Percentiles rank a stretch among this genome's conserved stretches.
Conservation (phyloP, 2,113 vertebrate species). For the Tragelaphus scriptus region DNA sequence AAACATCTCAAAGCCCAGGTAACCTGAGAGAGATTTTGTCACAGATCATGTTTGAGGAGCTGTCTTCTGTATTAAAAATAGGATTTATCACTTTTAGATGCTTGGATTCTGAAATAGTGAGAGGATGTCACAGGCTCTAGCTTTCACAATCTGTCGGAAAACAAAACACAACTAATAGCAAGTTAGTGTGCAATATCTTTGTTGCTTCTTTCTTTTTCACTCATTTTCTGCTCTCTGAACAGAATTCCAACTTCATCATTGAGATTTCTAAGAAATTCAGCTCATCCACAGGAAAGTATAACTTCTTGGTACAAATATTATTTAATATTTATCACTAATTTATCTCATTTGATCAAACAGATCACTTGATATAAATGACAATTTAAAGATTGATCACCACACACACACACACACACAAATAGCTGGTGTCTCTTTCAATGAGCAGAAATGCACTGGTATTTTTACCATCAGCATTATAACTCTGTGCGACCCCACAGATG, state of each 20-base stretch:
- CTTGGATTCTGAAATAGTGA: neutral
- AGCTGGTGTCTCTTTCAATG: neutral
- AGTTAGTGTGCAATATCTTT: neutral
- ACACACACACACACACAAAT: neutral
- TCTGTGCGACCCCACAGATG: fast-evolving
- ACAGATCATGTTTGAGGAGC: neutral
- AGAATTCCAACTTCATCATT: neutral
- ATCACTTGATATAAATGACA: neutral
- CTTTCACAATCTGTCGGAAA: neutral
- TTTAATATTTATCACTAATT: too few relatives aligned
- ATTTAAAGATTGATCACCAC: neutral
- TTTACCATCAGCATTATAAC: neutral
- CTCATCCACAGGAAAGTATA: neutral
- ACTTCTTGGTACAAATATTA: neutral
- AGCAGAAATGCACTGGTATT: neutral
- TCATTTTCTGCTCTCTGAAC: neutral
- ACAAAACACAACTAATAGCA: neutral
- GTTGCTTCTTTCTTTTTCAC: neutral
- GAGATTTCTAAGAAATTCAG: neutral
- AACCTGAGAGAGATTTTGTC: neutral
- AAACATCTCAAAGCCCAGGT: neutral
- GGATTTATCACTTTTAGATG: neutral
- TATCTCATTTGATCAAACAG: neutral
- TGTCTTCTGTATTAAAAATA: neutral
- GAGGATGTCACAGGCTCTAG: neutral